Percentiles rank a stretch among this genome's conserved stretches.
These are phyloP conservation scores for Lycaena phlaeas DNA, from an alignment of 2,888 invertebrate species.

Conservation along the genomic window DNA sequence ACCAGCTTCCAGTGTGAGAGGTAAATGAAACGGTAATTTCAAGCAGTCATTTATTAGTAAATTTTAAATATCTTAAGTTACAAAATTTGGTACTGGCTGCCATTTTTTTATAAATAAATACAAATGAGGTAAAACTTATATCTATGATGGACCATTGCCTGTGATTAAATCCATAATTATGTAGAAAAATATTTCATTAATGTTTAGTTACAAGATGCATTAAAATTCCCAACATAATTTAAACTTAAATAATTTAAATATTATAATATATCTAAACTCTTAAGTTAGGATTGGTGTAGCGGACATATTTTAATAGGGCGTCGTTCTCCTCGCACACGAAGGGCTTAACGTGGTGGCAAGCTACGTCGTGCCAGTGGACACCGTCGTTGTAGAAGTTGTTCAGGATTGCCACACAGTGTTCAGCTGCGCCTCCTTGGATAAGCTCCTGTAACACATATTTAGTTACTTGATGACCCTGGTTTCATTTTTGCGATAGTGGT, in stretches of 20 bases:
- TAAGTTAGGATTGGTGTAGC: conserved; percentile 85
- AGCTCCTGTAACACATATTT: conserved; percentile 68
- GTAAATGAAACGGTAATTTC: background rate
- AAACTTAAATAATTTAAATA: background rate
- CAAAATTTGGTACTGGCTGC: conserved; percentile 5
- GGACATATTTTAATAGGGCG: conserved; percentile 86
- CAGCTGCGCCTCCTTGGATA: conserved; percentile 86
- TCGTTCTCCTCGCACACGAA: conserved; percentile 93
- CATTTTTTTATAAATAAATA: conserved; percentile 22
- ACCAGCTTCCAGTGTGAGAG: no score
- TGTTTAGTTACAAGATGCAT: no score
- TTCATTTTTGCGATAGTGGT: no score
- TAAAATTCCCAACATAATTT: background rate
- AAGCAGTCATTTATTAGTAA: conserved; percentile 5
- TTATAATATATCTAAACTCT: conserved; percentile 73
- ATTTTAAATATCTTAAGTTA: conserved; percentile 7
- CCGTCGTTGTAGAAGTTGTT: conserved; percentile 95
- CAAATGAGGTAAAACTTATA: conserved; percentile 29
- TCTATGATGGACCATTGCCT: conserved; percentile 12
- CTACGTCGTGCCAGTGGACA: conserved; percentile 92
- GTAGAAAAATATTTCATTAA: background rate
- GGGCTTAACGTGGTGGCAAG: conserved; percentile 91
- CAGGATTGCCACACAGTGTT: conserved; percentile 88
- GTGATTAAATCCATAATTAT: background rate
- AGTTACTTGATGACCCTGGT: conserved; percentile 11